Conservation (phyloP, 2,888 invertebrate genomes). For the Cyclophora albipunctata region DNA sequence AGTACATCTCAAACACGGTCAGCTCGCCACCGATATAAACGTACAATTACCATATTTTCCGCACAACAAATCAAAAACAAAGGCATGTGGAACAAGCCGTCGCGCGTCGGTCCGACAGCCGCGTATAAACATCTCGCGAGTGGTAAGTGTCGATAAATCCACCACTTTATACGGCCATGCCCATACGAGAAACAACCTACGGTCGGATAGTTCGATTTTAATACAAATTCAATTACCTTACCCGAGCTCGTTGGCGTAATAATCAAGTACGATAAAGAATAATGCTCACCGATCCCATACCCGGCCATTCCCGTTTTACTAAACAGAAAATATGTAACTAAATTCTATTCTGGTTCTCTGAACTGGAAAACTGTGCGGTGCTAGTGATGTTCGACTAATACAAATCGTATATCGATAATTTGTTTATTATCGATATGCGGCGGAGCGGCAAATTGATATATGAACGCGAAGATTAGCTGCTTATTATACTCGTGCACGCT, state of each 20-base stretch:
- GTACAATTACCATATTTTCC: no score
- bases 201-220: conserved; percentile 20
- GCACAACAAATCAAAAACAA: no score
- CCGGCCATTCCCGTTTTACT: conserved; percentile 32
- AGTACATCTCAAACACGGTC: no score
- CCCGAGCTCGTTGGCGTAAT: conserved; percentile 18
- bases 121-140: background rate
- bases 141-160: conserved; percentile 6
- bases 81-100: no score
- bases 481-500: no score
- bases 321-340: conserved; percentile 48
- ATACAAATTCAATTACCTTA: conserved; percentile 19
- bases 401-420: no score
- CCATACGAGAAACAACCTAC: conserved; percentile 4
- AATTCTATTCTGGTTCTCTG: conserved; percentile 47
- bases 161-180: conserved; percentile 7
- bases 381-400: conserved; percentile 15
- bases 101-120: no score
- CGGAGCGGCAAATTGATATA: no score
- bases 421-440: no score
- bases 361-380: conserved; percentile 42
- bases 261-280: conserved; percentile 27
- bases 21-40: no score
- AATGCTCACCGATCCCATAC: conserved; percentile 21
- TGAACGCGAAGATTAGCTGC: no score